Percentiles rank a stretch among this genome's conserved stretches.
phyloP scores from a whole-genome alignment of 1,140 invertebrate species.

The Eufriesea mexicana region DNA sequence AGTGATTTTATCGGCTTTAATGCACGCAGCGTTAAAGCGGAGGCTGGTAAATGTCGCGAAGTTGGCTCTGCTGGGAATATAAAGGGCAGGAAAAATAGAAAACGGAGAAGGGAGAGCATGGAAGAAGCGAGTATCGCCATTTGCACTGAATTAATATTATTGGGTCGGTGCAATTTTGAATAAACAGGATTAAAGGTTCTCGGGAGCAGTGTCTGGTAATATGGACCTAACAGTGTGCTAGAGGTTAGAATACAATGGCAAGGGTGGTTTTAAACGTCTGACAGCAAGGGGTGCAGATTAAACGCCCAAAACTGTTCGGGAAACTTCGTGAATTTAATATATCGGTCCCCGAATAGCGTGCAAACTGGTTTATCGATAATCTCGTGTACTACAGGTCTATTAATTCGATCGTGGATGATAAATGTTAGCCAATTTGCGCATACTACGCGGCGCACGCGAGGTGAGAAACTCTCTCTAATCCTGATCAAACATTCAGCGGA shows the following conservation, averaged over 20 bases:
- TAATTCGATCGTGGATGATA: background rate
- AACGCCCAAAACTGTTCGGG: background rate
- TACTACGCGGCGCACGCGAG: no score
- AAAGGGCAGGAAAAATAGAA: background rate
- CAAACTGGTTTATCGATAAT: slow-evolving; percentile 11
- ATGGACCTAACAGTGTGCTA: background rate
- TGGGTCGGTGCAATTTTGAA: background rate
- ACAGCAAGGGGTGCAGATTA: slow-evolving; percentile 5
- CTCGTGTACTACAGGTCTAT: background rate
- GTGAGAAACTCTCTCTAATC: no score
- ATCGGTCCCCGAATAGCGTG: background rate
- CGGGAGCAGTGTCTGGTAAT: background rate
- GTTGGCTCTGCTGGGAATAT: background rate
- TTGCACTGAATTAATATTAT: background rate
- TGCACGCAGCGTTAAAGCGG: background rate
- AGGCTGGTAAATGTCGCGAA: background rate
- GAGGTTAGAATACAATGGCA: background rate
- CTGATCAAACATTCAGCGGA: no score
- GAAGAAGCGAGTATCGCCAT: background rate
- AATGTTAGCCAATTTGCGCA: background rate
- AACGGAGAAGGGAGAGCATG: background rate
- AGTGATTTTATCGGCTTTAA: background rate
- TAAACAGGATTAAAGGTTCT: slow-evolving; percentile 9
- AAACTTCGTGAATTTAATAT: slow-evolving; percentile 19
- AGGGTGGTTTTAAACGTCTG: slow-evolving; percentile 4